Base-by-base conservation (phyloP, 2,888 invertebrate species). In the Neoaliturus tenellus region DNA sequence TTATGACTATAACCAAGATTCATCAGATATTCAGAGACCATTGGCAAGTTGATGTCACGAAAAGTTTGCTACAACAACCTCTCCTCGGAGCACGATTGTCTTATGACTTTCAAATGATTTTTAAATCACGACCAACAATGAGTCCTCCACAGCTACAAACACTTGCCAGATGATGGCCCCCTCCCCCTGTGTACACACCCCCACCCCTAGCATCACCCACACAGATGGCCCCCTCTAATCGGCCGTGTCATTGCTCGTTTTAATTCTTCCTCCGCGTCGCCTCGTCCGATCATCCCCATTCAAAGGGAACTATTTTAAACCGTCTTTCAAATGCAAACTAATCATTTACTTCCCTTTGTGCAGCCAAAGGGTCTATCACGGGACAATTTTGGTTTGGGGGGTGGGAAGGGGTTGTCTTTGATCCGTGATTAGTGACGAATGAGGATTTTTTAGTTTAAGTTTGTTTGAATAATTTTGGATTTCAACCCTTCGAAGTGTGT, bases 311-410 rank as follows among this genome's bases (percentile, higher is more conserved):
- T 71, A 71, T 71, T 71, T 71, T 39, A 6, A 44, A 75, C 75
- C 41, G 31, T 17, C 75, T 28, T 75, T 75, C 35, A 75, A 75
- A 75, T 75, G 75, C 75, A 75, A 75, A 75, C 75, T 75, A 48
- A 41, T 75, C 48, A 44, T 41, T 44, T 75, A 75, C 25, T 41
- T 20, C 75, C 48, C 75, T 75, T 75, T 75, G 75, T 75, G n/a
- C 39, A 25, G 48, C 17, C 39, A 28, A 41, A 75, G 75, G 75
- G 48, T 69, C 75, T 44, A 41, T 39, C 39, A 35, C 28, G 14
- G 28, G 75, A 41, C 75, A 75, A 75, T 75, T 75, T 75, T 75
- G 75, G 75, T 75, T 75, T 75, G 6, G 75, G 75, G 44, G 48
- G 20, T 44, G 71, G 20, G 39, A 20, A n/a, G 71, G 71, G 41